These are phyloP conservation scores for Nephrocerus scutellatus DNA, from an alignment of 2,888 invertebrate genomes.

Conservation along the genomic window DNA sequence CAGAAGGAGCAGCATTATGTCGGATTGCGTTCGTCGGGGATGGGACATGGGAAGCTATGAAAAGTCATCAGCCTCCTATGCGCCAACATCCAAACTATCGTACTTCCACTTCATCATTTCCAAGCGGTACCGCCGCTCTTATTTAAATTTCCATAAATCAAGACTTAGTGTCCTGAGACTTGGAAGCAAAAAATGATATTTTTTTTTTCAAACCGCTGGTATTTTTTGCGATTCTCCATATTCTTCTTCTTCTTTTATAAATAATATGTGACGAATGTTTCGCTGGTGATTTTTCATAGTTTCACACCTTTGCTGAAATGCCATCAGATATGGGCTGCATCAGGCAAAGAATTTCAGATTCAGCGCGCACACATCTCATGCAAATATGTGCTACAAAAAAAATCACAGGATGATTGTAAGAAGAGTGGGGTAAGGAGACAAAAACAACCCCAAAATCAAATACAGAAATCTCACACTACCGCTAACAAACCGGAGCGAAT, in stretches of 20 bases:
- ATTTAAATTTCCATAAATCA: slow-evolving; percentile 30
- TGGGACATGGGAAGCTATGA: too few species aligned
- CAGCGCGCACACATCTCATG: neutral
- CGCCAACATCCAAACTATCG: slow-evolving; percentile 23
- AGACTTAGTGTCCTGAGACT: slow-evolving; percentile 19
- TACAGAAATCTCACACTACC: neutral
- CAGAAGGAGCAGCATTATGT: too few species aligned
- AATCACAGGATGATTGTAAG: neutral
- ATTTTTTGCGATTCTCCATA: neutral
- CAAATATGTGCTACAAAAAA: neutral
- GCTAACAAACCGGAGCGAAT: too few species aligned
- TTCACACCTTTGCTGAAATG: too few species aligned
- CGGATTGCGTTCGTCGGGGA: too few species aligned
- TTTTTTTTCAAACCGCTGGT: slow-evolving; percentile 4
- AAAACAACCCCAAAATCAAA: neutral
- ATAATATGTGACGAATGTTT: slow-evolving; percentile 21
- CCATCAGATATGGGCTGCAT: neutral
- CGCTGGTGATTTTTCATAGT: slow-evolving; percentile 23
- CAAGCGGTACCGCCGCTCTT: slow-evolving; percentile 24
- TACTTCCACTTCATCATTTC: slow-evolving; percentile 20
- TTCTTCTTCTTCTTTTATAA: slow-evolving; percentile 7
- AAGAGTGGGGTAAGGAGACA: neutral
- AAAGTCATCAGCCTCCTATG: slow-evolving; percentile 16
- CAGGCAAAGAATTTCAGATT: neutral
- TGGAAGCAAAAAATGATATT: slow-evolving; percentile 9